phyloP scores from a whole-genome alignment of 2,797 vertebrate genomes.

The Gymnopithys bicolor region DNA sequence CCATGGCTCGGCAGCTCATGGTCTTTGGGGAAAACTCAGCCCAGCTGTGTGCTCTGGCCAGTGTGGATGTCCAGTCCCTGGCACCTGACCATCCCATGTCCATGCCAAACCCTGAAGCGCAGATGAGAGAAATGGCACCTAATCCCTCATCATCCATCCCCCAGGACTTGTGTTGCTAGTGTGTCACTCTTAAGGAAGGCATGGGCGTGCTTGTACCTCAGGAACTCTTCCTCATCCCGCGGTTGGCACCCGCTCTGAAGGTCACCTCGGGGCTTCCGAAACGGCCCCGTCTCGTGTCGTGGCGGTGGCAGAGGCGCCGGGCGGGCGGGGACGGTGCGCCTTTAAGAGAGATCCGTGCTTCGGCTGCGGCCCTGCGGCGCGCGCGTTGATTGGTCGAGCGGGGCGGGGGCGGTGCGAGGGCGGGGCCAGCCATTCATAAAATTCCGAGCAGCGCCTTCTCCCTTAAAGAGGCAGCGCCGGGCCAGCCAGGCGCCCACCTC shows the following conservation, averaged over 20 bases:
- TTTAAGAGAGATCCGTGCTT: neutral
- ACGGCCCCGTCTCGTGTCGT: fast-evolving
- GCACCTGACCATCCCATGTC: no score
- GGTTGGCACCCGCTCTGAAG: neutral
- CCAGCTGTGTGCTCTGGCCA: neutral
- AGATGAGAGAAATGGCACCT: fast-evolving
- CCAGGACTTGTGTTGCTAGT: neutral
- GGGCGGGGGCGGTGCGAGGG: neutral
- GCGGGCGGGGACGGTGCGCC: fast-evolving
- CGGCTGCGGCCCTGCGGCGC: neutral
- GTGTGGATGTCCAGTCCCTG: neutral
- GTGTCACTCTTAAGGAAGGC: neutral
- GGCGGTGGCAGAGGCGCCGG: neutral
- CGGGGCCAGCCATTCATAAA: constrained; percentile 37
- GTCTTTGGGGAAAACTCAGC: neutral
- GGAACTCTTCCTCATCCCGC: neutral
- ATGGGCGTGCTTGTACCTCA: fast-evolving
- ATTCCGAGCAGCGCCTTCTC: neutral
- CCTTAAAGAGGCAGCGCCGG: neutral
- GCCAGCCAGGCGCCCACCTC: fast-evolving
- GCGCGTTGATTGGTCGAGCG: constrained; percentile 20
- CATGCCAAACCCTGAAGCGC: neutral
- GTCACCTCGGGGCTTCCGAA: neutral
- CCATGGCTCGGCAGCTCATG: neutral
- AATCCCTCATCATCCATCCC: neutral